A percentile compares a stretch with the other conserved stretches of the same genome.
These are phyloP conservation scores for Allolobophora icterica DNA, from an alignment of 2,888 invertebrate species.

Conservation along the genomic window DNA sequence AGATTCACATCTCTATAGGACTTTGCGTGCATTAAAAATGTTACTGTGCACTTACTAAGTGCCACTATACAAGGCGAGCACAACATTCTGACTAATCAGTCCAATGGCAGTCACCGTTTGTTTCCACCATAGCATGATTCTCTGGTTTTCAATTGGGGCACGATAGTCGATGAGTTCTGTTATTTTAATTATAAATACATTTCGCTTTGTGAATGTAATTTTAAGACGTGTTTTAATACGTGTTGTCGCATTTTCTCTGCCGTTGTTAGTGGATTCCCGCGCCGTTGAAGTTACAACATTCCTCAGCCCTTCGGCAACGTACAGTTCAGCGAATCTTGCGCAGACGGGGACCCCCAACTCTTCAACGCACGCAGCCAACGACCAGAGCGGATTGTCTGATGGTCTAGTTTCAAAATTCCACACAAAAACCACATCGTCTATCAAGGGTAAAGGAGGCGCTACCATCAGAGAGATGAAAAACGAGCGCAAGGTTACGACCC, in stretches of 20 bases:
- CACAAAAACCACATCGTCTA: not conserved
- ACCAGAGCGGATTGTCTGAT: not conserved
- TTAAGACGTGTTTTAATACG: not conserved
- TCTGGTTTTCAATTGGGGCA: no score
- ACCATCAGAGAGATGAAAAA: not conserved
- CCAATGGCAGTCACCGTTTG: no score
- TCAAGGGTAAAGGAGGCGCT: not conserved
- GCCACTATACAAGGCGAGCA: no score
- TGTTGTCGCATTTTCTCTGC: not conserved
- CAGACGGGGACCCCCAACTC: not conserved
- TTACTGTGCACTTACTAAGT: no score
- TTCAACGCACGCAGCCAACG: not conserved
- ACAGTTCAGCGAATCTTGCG: not conserved
- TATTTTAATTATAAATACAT: no score
- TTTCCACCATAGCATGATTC: no score
- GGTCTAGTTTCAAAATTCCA: not conserved
- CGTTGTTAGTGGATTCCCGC: not conserved
- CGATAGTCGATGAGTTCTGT: no score
- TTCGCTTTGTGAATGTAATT: no score
- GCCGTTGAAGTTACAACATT: slow-evolving; percentile 22
- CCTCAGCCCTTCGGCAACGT: not conserved
- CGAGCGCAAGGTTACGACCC: not conserved
- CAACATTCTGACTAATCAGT: no score
- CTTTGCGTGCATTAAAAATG: no score
- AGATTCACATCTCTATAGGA: no score